Conservation (phyloP, 2,888 invertebrate genomes). For the Scaptomyza caliginosa region DNA sequence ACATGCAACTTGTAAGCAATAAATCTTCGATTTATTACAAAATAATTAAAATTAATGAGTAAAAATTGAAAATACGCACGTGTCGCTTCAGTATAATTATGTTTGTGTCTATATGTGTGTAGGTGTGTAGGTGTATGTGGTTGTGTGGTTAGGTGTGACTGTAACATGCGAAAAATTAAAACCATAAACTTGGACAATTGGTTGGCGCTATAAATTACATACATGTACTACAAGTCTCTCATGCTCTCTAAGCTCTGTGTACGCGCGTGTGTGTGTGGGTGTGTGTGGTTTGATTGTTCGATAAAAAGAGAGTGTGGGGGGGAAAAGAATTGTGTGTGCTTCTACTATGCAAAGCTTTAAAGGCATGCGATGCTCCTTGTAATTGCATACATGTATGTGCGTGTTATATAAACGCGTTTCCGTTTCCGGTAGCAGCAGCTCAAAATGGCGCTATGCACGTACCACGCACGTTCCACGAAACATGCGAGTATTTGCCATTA, state of each 20-base stretch:
- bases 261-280: background rate
- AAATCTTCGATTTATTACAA: conserved; percentile 79
- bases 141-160: conserved; percentile 17
- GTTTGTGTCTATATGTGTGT: background rate
- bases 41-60: conserved; percentile 80
- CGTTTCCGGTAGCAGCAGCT: conserved; percentile 43
- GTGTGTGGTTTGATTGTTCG: background rate
- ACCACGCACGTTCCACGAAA: background rate
- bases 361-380: conserved; percentile 15
- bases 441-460: conserved; percentile 39
- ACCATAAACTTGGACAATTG: conserved; percentile 70
- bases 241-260: background rate
- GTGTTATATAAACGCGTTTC: conserved; percentile 57
- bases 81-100: conserved; percentile 43
- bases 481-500: conserved; percentile 36
- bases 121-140: conserved; percentile 14
- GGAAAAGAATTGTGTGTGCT: background rate
- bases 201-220: conserved; percentile 47
- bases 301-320: background rate
- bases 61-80: conserved; percentile 76
- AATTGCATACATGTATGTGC: conserved; percentile 35
- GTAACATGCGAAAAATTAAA: conserved; percentile 55
- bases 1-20: conserved; percentile 72
- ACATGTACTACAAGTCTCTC: conserved; percentile 7
- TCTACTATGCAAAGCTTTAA: conserved; percentile 43